Conservation (phyloP, 2,888 invertebrate genomes). For the Agapostemon virescens region DNA sequence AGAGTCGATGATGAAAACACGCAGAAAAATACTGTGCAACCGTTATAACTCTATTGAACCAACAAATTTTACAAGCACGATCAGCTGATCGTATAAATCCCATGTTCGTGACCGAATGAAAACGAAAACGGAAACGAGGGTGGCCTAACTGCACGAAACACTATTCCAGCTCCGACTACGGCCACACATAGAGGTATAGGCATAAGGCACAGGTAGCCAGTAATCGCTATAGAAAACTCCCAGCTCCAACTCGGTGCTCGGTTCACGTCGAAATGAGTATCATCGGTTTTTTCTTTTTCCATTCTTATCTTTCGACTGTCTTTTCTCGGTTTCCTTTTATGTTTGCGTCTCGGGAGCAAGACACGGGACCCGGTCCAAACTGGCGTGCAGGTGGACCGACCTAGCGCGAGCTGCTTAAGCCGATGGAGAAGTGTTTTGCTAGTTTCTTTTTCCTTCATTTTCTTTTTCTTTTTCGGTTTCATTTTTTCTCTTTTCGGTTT, state of each 20-base stretch:
- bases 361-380: constrained; percentile 42
- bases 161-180: constrained; percentile 69
- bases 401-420: constrained; percentile 39
- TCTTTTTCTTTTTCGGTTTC: background rate
- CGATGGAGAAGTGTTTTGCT: constrained; percentile 27
- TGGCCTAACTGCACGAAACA: constrained; percentile 44
- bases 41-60: background rate
- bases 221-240: constrained; percentile 55
- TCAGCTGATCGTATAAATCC: background rate
- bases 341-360: constrained; percentile 19
- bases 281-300: constrained; percentile 11
- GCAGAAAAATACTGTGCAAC: background rate
- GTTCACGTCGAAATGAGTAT: constrained; percentile 33
- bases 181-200: constrained; percentile 70
- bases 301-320: constrained; percentile 24
- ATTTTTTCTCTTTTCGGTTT: constrained; percentile 9
- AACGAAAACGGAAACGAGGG: constrained; percentile 14
- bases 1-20: background rate
- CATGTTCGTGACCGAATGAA: background rate
- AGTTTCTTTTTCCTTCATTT: background rate
- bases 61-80: background rate
- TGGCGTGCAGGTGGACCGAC: constrained; percentile 35
- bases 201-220: constrained; percentile 74
- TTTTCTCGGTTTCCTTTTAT: constrained; percentile 8
- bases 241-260: constrained; percentile 46